Evolutionary conservation across 2,113 vertebrate genomes (phyloP).

Genomic region (Thunnus thynnus): DNA sequence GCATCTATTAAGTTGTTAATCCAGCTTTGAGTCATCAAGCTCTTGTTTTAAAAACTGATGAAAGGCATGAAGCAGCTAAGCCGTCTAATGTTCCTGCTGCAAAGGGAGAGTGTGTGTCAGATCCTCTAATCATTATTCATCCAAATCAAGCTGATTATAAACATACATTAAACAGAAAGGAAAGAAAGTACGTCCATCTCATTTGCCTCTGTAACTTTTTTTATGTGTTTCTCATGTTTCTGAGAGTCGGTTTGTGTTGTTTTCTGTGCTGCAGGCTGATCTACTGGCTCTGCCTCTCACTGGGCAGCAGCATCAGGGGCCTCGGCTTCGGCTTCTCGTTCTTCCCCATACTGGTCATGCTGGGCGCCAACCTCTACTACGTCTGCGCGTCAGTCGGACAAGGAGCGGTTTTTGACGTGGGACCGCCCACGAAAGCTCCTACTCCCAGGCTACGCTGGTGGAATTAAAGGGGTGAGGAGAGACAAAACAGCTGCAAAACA

Average conservation of each 20-base stretch:
- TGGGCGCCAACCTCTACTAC: constrained; percentile 90
- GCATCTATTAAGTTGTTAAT: constrained; percentile 9
- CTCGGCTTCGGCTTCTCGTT: constrained; percentile 93
- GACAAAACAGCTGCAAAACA: neutral
- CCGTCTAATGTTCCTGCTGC: neutral
- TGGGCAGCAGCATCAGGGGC: constrained; percentile 87
- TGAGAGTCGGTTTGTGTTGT: neutral
- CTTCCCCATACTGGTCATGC: constrained; percentile 89
- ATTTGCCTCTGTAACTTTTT: neutral
- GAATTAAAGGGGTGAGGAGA: constrained; percentile 77
- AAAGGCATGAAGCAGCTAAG: neutral
- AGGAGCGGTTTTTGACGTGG: constrained; percentile 82
- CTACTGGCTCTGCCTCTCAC: constrained; percentile 90
- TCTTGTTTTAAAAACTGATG: constrained; percentile 20
- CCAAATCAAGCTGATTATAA: neutral
- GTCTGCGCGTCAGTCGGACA: constrained; percentile 85
- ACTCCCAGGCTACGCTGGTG: constrained; percentile 81
- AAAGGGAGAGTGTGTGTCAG: neutral
- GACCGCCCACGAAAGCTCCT: constrained; percentile 40
- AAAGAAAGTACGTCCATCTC: neutral
- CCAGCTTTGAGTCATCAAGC: constrained; percentile 30
- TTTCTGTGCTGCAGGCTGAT: constrained; percentile 84
- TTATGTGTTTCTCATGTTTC: neutral
- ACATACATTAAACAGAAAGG: neutral
- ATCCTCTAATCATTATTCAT: constrained; percentile 14